Conservation (phyloP, 2,888 invertebrate genomes). For the Coecobrya sp. region DNA sequence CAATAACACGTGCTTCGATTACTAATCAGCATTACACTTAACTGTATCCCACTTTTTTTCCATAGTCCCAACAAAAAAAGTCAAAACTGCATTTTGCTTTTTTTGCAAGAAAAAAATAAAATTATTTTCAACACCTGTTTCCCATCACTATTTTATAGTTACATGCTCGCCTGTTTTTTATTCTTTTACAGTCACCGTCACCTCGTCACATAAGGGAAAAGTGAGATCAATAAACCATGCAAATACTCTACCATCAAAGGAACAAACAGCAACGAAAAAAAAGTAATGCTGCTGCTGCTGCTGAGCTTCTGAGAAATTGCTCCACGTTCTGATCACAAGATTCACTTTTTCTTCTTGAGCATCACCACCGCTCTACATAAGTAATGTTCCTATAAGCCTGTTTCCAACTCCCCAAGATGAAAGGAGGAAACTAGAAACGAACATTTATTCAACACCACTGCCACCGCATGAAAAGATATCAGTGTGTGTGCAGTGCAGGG, state of each 20-base stretch:
- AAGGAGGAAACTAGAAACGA: background rate
- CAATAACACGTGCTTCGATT: constrained; percentile 12
- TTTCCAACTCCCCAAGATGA: background rate
- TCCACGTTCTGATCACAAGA: background rate
- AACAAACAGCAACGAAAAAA: background rate
- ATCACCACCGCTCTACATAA: too few relatives aligned
- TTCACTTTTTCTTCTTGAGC: constrained; percentile 1
- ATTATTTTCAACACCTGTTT: background rate
- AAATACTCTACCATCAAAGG: background rate
- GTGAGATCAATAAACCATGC: constrained; percentile 78
- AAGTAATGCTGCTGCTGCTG: background rate
- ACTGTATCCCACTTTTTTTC: background rate
- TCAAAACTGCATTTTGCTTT: too few relatives aligned
- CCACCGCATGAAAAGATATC: background rate
- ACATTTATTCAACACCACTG: background rate
- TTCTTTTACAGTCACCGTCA: constrained; percentile 65
- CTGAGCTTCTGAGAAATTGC: too few relatives aligned
- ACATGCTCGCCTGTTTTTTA: background rate
- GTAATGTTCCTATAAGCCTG: background rate
- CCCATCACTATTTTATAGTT: background rate
- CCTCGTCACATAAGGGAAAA: constrained; percentile 35
- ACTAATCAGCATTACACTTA: background rate
- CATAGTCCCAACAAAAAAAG: too few relatives aligned
- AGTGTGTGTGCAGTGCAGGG: background rate
- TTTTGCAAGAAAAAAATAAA: too few relatives aligned